Evolutionary conservation across 2,888 invertebrate genomes (phyloP).

Genomic region (Protodeltote pygarga): DNA sequence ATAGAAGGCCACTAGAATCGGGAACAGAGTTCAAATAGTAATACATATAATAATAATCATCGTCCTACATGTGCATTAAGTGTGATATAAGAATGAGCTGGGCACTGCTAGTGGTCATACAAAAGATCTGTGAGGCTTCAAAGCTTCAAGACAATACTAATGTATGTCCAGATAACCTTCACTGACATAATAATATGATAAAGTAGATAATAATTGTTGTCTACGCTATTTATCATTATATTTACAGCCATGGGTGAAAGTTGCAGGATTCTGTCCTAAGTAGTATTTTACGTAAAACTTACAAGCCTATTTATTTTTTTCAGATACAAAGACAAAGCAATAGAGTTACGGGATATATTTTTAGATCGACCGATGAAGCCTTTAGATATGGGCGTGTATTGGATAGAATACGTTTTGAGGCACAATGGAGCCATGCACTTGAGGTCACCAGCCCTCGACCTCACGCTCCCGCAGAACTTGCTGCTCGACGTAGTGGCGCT

Average conservation of each 20-base stretch:
- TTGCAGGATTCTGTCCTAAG: too few species aligned
- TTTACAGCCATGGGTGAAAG: slow-evolving; percentile 14
- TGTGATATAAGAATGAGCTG: too few species aligned
- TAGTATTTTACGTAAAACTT: too few species aligned
- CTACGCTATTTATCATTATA: slow-evolving; percentile 20
- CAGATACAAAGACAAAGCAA: slow-evolving; percentile 85
- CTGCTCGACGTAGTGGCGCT: slow-evolving; percentile 75
- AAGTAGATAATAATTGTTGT: slow-evolving; percentile 16
- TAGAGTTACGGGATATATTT: slow-evolving; percentile 81
- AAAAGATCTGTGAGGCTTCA: slow-evolving; percentile 13
- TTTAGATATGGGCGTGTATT: slow-evolving; percentile 88
- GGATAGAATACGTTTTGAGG: slow-evolving; percentile 88
- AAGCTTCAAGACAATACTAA: slow-evolving; percentile 17
- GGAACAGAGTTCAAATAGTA: too few species aligned
- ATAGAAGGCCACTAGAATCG: too few species aligned
- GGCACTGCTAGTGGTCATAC: too few species aligned
- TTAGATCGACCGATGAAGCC: slow-evolving; percentile 87
- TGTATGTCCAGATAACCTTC: slow-evolving; percentile 37
- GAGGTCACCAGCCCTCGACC: slow-evolving; percentile 80
- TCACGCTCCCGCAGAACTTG: slow-evolving; percentile 79
- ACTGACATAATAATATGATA: slow-evolving; percentile 41
- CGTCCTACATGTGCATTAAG: too few species aligned
- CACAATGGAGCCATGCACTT: slow-evolving; percentile 86
- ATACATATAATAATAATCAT: too few species aligned
- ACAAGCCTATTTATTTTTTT: too few species aligned